Base-by-base conservation (phyloP, 2,888 invertebrate genomes). In the Drosophila anceps region DNA sequence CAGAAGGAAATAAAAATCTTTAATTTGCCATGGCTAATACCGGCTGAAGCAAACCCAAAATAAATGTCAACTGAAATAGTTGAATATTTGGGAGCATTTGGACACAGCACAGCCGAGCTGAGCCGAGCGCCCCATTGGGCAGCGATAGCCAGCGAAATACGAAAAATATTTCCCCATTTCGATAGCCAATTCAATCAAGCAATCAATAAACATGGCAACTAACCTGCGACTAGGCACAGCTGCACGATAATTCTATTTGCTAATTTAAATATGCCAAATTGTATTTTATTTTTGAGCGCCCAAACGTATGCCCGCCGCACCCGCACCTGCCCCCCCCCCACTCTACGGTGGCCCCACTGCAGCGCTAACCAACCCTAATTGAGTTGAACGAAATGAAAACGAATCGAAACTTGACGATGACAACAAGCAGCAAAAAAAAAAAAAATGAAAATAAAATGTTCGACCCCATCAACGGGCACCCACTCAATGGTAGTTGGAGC, bases 121-220 rank as follows among this genome's bases (percentile, higher is more conserved):
- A 39, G 4, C 20, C 54, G 39, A 10, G 48, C 48, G 48, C 48
- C 48, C 29, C 48, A 50, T 50, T 50, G 48, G 48, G 48, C 48
- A 50, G 31, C 58, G 48, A 39, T 43, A 55, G 41, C 44, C 27
- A 58, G 44, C 51, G 64, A 51, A 80, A 67, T 55, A 64, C 12
- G 29, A 6, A 18, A 48, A 31, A 46, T 73, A 72, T 73, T 72
- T 66, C 72, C 62, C 72, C 74, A 73, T 65, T 84, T 69, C 43
- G 66, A 53, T 48, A 54, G 53, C 41, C 81, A 88, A 89, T 89
- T 89, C 73, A 80, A 84, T 85, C 85, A 87, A 78, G 73, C 88
- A 89, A 85, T 85, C 84, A 89, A 89, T 89, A 89, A 89, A 87
- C 82, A 87, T 82, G 77, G 66, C 81, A 84, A 76, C 89, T 86